These are phyloP conservation scores for Hydrolagus colliei DNA, from an alignment of 2,797 vertebrate genomes.

Conservation along the genomic window DNA sequence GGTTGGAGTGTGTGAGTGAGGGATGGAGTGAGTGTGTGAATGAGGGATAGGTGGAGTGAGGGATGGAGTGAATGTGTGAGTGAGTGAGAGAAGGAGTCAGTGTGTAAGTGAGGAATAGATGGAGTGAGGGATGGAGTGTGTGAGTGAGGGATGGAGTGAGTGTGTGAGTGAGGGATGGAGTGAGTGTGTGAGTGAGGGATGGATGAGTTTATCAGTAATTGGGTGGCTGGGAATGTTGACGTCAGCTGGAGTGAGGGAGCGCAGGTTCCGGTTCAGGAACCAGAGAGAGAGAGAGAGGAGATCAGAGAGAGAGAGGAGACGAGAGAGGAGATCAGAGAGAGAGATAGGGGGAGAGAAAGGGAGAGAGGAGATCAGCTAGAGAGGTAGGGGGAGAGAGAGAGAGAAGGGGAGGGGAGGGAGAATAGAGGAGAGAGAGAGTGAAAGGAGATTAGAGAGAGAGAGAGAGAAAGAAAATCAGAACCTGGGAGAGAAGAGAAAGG, in stretches of 20 bases:
- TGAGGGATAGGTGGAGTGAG: too few relatives aligned
- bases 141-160: conserved; percentile 26
- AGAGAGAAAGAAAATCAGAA: conserved; percentile 33
- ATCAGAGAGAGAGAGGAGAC: conserved; percentile 37
- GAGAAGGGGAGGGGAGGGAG: too few relatives aligned
- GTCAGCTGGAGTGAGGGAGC: conserved; percentile 73
- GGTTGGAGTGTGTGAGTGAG: too few relatives aligned
- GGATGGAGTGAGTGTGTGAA: too few relatives aligned
- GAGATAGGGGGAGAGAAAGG: conserved; percentile 12
- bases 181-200: too few relatives aligned
- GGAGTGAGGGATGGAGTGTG: conserved; percentile 75
- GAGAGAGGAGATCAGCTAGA: too few relatives aligned
- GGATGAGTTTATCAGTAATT: too few relatives aligned
- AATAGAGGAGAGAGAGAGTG: too few relatives aligned
- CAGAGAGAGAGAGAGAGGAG: conserved; percentile 60
- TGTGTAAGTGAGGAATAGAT: conserved; percentile 59
- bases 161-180: too few relatives aligned
- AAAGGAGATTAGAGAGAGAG: not conserved
- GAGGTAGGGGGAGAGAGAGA: conserved; percentile 15
- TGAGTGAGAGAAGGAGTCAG: conserved; percentile 51
- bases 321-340: too few relatives aligned
- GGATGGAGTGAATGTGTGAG: too few relatives aligned
- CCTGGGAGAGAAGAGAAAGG: conserved; percentile 43
- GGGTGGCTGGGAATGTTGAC: conserved; percentile 56
- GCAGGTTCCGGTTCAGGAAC: conserved; percentile 71